Percentiles rank a stretch among this genome's conserved stretches.
Conservation (phyloP, 2,797 vertebrate species). For the Picus viridis region DNA sequence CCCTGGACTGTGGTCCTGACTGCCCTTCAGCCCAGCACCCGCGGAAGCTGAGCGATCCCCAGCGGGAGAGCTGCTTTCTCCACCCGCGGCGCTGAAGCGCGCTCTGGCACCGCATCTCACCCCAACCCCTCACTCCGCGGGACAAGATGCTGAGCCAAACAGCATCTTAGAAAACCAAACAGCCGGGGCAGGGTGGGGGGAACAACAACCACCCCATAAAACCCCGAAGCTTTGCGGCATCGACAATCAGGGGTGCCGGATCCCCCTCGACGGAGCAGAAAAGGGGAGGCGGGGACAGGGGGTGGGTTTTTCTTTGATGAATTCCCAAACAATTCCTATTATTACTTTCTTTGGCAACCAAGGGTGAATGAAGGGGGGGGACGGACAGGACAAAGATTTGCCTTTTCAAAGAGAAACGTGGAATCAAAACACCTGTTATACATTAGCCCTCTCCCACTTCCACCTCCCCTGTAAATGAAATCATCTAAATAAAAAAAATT, state of each 20-base stretch:
- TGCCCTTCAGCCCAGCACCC: neutral
- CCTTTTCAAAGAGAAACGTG: slow-evolving; percentile 26
- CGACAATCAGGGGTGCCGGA: neutral
- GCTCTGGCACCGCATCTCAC: neutral
- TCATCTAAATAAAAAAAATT: slow-evolving; percentile 35
- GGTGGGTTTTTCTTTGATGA: slow-evolving; percentile 38
- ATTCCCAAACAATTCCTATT: slow-evolving; percentile 44
- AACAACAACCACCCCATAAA: neutral
- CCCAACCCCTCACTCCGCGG: neutral
- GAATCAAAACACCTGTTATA: slow-evolving; percentile 65
- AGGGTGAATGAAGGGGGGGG: neutral
- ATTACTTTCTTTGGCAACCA: slow-evolving; percentile 24
- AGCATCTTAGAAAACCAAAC: neutral
- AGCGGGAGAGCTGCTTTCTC: neutral
- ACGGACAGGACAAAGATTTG: neutral
- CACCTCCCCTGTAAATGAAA: slow-evolving; percentile 62
- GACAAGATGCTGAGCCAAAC: neutral
- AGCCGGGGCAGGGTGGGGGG: too few relatives aligned
- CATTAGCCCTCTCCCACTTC: slow-evolving; percentile 57
- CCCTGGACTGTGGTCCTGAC: too few relatives aligned
- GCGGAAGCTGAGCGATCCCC: neutral
- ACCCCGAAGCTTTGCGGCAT: neutral
- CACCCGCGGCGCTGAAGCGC: neutral
- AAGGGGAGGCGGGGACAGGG: slow-evolving; percentile 15
- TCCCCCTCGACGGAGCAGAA: neutral